Percentiles rank a stretch among this genome's conserved stretches.
Conservation (phyloP, 2,888 invertebrate genomes). For the Drosophila siamana region DNA sequence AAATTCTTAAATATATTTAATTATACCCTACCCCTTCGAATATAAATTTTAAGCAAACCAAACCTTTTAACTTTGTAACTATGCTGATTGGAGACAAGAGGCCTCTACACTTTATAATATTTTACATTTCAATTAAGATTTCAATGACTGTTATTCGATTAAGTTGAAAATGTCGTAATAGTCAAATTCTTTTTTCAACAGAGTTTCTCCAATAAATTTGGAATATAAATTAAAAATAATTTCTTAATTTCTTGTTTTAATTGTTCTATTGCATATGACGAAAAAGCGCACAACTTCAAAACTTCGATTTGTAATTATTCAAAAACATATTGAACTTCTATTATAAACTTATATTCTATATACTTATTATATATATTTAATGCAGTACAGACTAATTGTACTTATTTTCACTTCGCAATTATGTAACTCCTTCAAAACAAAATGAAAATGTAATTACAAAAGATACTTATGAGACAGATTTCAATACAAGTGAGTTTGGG, state of each 20-base stretch:
- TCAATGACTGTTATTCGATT: neutral
- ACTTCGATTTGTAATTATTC: slow-evolving; percentile 31
- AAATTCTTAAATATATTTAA: neutral
- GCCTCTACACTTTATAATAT: neutral
- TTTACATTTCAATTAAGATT: neutral
- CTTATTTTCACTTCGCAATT: slow-evolving; percentile 60
- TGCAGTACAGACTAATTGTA: slow-evolving; percentile 61
- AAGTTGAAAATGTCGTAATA: neutral
- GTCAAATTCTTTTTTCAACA: neutral
- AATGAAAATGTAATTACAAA: slow-evolving; percentile 77
- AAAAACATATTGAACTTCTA: slow-evolving; percentile 39
- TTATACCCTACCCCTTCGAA: neutral
- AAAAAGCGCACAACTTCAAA: slow-evolving; percentile 20
- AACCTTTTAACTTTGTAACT: neutral
- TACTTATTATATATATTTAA: slow-evolving; percentile 34
- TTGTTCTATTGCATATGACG: slow-evolving; percentile 51
- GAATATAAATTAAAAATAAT: neutral
- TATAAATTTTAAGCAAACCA: neutral
- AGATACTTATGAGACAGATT: slow-evolving; percentile 85
- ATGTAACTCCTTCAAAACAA: slow-evolving; percentile 52
- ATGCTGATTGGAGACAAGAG: neutral
- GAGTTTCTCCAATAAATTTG: neutral
- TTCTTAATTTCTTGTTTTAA: slow-evolving; percentile 19
- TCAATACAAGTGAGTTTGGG: slow-evolving; percentile 84
- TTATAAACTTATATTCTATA: slow-evolving; percentile 35